These are phyloP conservation scores for Indicator indicator DNA, from an alignment of 2,113 vertebrate genomes.

Conservation along the genomic window DNA sequence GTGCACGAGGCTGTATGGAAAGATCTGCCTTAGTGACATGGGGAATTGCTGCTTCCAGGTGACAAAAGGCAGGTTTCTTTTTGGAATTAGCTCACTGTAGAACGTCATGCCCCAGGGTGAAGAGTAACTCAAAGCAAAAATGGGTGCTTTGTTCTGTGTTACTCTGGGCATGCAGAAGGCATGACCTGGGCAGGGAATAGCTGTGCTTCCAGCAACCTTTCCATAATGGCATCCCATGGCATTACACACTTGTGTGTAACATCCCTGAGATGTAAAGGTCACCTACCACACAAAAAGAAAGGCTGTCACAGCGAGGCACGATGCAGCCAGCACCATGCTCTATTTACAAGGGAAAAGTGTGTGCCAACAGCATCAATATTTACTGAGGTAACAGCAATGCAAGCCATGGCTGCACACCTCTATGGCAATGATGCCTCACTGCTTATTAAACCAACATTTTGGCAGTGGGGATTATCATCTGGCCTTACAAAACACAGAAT, in stretches of 20 bases:
- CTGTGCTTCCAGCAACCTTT: neutral
- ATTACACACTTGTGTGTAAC: neutral
- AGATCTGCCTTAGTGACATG: neutral
- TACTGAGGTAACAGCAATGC: neutral
- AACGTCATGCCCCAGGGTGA: neutral
- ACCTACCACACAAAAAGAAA: neutral
- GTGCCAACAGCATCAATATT: neutral
- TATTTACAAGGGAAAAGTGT: neutral
- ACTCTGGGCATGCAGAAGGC: neutral
- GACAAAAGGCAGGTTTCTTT: neutral
- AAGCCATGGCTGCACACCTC: neutral
- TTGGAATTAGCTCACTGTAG: neutral
- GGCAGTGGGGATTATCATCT: neutral
- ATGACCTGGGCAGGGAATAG: neutral
- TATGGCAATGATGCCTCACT: neutral
- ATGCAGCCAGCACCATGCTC: neutral
- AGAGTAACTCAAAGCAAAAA: neutral
- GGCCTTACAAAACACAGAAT: neutral
- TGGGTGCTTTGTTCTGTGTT: neutral
- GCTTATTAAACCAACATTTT: neutral
- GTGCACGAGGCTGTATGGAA: neutral
- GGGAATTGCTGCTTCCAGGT: neutral
- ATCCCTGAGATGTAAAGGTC: neutral
- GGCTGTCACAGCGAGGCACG: neutral
- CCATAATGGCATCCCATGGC: neutral